These are phyloP conservation scores for Oryzias curvinotus DNA, from an alignment of 2,113 vertebrate species.

Conservation along the genomic window DNA sequence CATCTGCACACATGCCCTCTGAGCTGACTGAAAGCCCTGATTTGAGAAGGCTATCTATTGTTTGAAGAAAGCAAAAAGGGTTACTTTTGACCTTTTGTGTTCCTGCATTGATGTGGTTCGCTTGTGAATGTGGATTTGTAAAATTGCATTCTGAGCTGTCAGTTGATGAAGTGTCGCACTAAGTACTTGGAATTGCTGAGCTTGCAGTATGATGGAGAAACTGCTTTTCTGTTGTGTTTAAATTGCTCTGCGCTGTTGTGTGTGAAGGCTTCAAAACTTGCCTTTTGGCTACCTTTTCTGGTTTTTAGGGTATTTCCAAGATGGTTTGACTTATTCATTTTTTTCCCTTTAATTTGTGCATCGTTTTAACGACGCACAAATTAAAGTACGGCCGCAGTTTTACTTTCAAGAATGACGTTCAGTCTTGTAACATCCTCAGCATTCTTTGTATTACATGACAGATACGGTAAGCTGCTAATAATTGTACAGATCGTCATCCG, in stretches of 20 bases:
- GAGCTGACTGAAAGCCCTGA: constrained; percentile 20
- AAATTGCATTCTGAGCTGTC: constrained; percentile 19
- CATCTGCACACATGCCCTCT: constrained; percentile 30
- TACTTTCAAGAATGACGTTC: background rate
- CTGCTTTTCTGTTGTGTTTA: constrained; percentile 47
- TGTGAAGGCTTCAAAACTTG: constrained; percentile 35
- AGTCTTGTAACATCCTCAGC: constrained; percentile 8
- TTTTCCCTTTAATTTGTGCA: no score
- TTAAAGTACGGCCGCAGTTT: background rate
- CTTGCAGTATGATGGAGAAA: constrained; percentile 9
- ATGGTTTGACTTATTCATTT: no score
- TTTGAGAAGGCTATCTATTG: constrained; percentile 41
- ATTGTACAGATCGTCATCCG: constrained; percentile 31
- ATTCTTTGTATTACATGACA: constrained; percentile 23
- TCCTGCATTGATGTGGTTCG: constrained; percentile 14
- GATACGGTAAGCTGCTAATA: constrained; percentile 35
- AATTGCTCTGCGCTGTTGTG: constrained; percentile 33
- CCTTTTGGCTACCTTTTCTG: constrained; percentile 37
- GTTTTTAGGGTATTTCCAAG: background rate
- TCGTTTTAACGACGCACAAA: no score
- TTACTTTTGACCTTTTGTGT: constrained; percentile 41
- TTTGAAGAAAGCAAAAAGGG: constrained; percentile 18
- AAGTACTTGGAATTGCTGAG: constrained; percentile 40
- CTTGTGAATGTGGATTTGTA: constrained; percentile 28
- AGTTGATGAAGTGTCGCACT: constrained; percentile 19